A percentile compares a stretch with the other conserved stretches of the same genome.
Evolutionary conservation across 2,888 invertebrate genomes (phyloP).

Genomic region (Megastigmus dorsalis): DNA sequence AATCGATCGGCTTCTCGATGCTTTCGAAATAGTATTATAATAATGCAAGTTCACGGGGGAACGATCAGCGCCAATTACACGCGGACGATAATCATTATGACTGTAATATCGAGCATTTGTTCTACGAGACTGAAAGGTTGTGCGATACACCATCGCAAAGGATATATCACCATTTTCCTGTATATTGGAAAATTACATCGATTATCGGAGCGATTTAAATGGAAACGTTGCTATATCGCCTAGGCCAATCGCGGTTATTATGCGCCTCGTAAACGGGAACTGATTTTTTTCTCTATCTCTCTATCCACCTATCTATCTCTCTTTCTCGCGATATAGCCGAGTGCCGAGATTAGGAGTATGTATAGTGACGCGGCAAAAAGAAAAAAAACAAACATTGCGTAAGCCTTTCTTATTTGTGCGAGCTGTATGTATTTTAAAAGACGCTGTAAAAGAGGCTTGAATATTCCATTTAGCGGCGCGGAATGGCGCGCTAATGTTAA

Average conservation of each 20-base stretch:
- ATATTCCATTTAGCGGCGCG: conserved; percentile 19
- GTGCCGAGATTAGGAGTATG: background rate
- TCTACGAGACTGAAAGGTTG: background rate
- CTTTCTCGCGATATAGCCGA: background rate
- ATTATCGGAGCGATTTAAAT: conserved; percentile 18
- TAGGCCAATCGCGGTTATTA: background rate
- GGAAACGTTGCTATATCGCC: conserved; percentile 7
- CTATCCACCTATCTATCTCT: too few species aligned
- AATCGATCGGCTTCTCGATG: background rate
- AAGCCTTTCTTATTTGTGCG: conserved; percentile 9
- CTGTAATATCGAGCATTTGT: background rate
- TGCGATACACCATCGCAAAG: background rate
- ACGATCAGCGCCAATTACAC: background rate
- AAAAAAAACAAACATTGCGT: conserved; percentile 29
- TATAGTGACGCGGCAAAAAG: background rate
- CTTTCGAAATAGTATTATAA: background rate
- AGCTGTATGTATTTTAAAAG: conserved; percentile 20
- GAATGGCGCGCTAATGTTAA: conserved; percentile 21
- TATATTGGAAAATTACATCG: conserved; percentile 19
- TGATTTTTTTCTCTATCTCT: background rate
- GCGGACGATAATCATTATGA: background rate
- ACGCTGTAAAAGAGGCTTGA: conserved; percentile 12
- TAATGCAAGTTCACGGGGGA: background rate
- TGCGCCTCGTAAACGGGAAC: background rate
- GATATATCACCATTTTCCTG: background rate